These are phyloP conservation scores for Harmothoe impar DNA, from an alignment of 2,888 invertebrate genomes.

Conservation along the genomic window DNA sequence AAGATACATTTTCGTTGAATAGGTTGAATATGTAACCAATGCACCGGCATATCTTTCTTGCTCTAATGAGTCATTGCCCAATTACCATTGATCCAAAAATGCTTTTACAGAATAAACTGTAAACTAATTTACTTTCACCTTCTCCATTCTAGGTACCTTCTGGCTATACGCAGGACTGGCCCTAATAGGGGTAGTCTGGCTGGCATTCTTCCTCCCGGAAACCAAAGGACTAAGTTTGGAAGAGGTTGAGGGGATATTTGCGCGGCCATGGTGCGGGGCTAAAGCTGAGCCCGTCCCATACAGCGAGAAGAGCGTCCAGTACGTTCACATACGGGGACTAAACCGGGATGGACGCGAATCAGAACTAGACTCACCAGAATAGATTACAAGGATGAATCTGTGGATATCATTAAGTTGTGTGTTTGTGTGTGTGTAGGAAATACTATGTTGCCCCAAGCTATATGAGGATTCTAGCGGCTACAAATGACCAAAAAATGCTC, in stretches of 20 bases:
- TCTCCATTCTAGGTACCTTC: conserved; percentile 84
- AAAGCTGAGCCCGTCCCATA: conserved; percentile 73
- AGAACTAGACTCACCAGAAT: conserved; percentile 75
- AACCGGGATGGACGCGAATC: conserved; percentile 83
- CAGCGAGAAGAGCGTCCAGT: conserved; percentile 83
- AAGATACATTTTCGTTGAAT: too few relatives aligned
- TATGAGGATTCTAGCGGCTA: too few relatives aligned
- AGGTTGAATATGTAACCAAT: too few relatives aligned
- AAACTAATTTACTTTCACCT: too few relatives aligned
- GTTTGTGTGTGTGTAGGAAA: background rate
- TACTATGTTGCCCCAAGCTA: too few relatives aligned
- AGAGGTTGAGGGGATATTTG: conserved; percentile 85
- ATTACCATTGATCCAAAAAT: too few relatives aligned
- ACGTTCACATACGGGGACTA: conserved; percentile 84
- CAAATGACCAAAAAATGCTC: too few relatives aligned
- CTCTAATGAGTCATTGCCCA: too few relatives aligned
- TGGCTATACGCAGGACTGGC: conserved; percentile 85
- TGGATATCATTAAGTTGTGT: background rate
- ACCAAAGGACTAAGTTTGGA: conserved; percentile 85
- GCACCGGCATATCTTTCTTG: too few relatives aligned
- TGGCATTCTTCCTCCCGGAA: conserved; percentile 85
- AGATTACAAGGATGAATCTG: conserved; percentile 7
- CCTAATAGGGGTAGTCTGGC: conserved; percentile 77
- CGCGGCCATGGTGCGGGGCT: conserved; percentile 76
- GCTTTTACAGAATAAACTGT: too few relatives aligned